Base-by-base conservation (phyloP, 1,140 invertebrate species). In the Drosophila hydei region DNA sequence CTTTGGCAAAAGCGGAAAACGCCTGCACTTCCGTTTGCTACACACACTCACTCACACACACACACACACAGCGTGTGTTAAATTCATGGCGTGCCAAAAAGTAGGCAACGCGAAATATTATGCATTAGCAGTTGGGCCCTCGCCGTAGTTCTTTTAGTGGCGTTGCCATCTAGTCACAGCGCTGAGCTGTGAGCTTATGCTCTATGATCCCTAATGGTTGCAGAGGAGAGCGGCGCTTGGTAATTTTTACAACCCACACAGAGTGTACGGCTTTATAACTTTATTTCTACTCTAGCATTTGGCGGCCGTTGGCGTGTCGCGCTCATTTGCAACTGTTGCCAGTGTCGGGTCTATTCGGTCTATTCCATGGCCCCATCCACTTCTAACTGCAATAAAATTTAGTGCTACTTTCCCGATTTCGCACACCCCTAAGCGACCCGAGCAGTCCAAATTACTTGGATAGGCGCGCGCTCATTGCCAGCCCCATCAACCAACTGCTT, bases 61-160 rank as follows among this genome's bases (percentile, higher is more conserved):
- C 21, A 47, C 11, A 25, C n/a, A 63, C 43, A 56, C 23, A 1
- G 50, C 51, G 73, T 63, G 73, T 79, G 81, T 70, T 77, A 85
- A 87, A 80, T 85, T 85, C 80, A 85, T 84, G 77, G 74, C 81
- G 80, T 85, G 77, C 72, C 61, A 64, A 79, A 85, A 79, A 77
- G 64, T 77, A 79, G 80, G 76, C 72, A 79, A 58, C 69, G 77
- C 64, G 55, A 75, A 85, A 85, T 85, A 85, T 77, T 81, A 87
- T 87, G 74, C 77, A 85, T 87, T 87, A 87, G 81, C 64, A 69
- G 72, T 56, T 59, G 14, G 12, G 3, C 23, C 19, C 38, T 2
- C 12, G 12, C 36, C 12, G 11, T 5, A 64, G 67, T 50, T 12
- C 25, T 33, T 30, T 27, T 52, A 19, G 21, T 58, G 21, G 21